Percentiles rank a stretch among this genome's conserved stretches.
Conservation (phyloP, 1,140 invertebrate species). For the Mizuhopecten yessoensis region DNA sequence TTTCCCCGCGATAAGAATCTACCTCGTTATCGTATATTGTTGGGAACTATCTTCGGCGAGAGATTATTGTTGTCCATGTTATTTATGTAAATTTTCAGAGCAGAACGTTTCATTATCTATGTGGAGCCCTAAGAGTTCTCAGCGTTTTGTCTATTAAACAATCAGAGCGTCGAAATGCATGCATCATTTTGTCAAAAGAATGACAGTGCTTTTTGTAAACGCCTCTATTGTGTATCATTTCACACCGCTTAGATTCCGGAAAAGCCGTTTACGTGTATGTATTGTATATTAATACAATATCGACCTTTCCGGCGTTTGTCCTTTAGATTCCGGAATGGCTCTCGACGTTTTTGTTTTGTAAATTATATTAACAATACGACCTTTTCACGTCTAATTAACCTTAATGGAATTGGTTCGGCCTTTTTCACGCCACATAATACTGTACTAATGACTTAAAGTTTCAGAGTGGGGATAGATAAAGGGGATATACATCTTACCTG, state of each 20-base stretch:
- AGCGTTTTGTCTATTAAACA: background rate
- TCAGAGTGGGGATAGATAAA: background rate
- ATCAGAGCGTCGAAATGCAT: background rate
- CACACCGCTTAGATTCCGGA: background rate
- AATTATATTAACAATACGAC: background rate
- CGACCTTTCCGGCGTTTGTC: conserved; percentile 2
- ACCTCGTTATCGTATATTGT: conserved; percentile 16
- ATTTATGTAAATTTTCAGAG: conserved; percentile 21
- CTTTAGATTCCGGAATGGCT: background rate
- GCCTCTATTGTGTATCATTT: background rate
- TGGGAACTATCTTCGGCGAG: background rate
- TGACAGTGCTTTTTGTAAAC: background rate
- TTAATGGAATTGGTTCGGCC: background rate
- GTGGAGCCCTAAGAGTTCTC: background rate
- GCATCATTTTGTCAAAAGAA: conserved; percentile 20
- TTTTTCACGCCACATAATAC: conserved; percentile 26
- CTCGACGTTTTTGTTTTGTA: background rate
- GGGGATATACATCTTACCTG: background rate
- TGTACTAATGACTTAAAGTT: background rate
- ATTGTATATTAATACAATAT: conserved; percentile 22
- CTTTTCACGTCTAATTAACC: background rate
- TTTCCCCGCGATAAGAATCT: conserved; percentile 10
- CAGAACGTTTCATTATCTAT: conserved; percentile 38
- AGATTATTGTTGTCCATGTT: background rate
- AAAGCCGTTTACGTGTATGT: background rate